These are phyloP conservation scores for Petromus typicus DNA, from an alignment of 2,113 vertebrate species.

Conservation along the genomic window DNA sequence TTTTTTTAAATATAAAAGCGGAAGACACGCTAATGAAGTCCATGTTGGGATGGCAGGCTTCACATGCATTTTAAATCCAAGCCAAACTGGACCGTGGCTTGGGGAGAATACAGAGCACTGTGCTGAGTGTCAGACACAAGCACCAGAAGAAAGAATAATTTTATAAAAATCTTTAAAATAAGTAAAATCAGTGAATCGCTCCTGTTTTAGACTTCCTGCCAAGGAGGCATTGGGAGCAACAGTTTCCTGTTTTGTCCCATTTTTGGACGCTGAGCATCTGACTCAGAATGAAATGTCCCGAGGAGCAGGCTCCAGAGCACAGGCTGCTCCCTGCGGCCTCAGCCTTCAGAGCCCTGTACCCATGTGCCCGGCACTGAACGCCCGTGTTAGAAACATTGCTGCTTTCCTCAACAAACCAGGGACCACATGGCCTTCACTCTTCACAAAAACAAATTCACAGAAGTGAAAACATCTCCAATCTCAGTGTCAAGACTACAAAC, in stretches of 20 bases:
- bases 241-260: not conserved
- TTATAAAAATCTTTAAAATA: no score
- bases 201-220: not conserved
- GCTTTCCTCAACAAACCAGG: not conserved
- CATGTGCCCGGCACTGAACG: accelerated
- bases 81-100: not conserved
- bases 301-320: not conserved
- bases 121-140: no score
- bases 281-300: not conserved
- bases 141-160: no score
- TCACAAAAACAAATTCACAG: not conserved
- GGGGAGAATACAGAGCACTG: no score
- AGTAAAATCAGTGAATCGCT: not conserved
- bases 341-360: not conserved
- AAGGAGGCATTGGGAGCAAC: accelerated
- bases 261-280: not conserved
- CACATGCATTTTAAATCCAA: not conserved
- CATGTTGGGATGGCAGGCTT: not conserved
- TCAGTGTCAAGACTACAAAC: not conserved
- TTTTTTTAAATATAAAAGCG: not conserved
- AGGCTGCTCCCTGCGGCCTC: not conserved
- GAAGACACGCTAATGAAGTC: not conserved
- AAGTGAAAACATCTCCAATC: not conserved
- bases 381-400: not conserved
- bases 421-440: not conserved